Base-by-base conservation (phyloP, 2,888 invertebrate species). In the Opisthograptis luteolata region DNA sequence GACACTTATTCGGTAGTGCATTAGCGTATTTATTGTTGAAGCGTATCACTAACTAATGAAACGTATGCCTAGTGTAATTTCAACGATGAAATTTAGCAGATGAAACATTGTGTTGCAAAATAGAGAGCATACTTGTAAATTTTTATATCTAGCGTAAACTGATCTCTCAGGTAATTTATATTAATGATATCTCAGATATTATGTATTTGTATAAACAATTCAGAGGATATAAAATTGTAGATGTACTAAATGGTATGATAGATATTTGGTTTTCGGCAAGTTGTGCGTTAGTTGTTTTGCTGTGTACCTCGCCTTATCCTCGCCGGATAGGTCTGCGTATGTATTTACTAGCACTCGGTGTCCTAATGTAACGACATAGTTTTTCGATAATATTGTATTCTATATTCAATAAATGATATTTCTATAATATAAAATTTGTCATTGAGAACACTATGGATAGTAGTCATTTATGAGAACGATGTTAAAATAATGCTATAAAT, bases 81-180 rank as follows among this genome's bases (percentile, higher is more conserved):
- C 80, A 78, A 81, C 78, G 76, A 82, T 80, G 68, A 75, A 79
- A 78, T 75, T 77, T 79, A 79, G 79, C 77, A 79, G 70, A 74
- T 71, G 67, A 69, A 78, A 78, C 75, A 77, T 81, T 84, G 71
- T 75, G 70, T 80, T 81, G 82, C 85, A 81, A 80, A 76, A 84
- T 78, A 81, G 75, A 79, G 74, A 77, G 76, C 82, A 85, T 82
- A 79, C 79, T 81, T 87, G 87, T 88, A 89, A 81, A 85, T 87
- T 87, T 86, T 87, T 84, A 87, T 87, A 85, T 82, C 84, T 89
- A 89, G 86, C 81, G 77, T 87, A 83, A 86, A 87, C 87, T 89
- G 89, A 89, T 89, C 89, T 89, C 90, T 87, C 87, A 80, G 83
- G 84, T 88, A 84, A 84, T 87, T 87, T 89, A 79, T 87, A 85